Base-by-base conservation (phyloP, 1,140 invertebrate genomes). In the Schmidtea mediterranea region DNA sequence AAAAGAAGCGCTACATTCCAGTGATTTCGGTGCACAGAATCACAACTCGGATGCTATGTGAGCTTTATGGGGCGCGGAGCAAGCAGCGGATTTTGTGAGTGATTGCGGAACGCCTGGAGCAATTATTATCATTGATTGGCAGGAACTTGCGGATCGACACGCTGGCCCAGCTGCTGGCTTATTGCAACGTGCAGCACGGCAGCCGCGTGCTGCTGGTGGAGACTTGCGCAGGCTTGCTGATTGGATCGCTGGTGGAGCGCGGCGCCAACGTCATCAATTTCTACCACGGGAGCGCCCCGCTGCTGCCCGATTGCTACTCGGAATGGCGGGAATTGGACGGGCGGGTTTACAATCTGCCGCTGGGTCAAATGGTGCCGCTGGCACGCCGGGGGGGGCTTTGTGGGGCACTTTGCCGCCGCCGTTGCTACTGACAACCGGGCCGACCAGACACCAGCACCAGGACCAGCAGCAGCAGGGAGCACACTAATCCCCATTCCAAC, bases 121-220 rank as follows among this genome's bases (percentile, higher is more conserved):
- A 43, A 12, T 18, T 43, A 43, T 43, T 9, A 18, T 8, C 18
- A 43, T 50, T 21, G 12, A 46, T 55, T 45, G 51, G 18, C 57
- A 71, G 69, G 41, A 63, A 69, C 52, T 67, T 94, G 38, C 69
- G 84, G 47, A 72, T 78, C 52, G 86, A 92, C 57, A 76, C 79
- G 6, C 63, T 94, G 15, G 76, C 80, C 5, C 83, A 89, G 63
- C 75, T 90, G 32, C 68, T 86, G 22, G 75, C 76, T 0, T 75
- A 76, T 55, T 72, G 75, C 2, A 82, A 87, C 59, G 69, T 90
- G 1, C 75, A 75, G 56, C 72, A 73, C 2, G 72, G 76, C 54
- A 78, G 79, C 1, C 75, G 72, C 41, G 80, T 80, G 62, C 63
- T 86, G 43, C 62, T 92, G 0, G 82, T 86, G 59, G 84, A 92